Evolutionary conservation across 2,113 vertebrate genomes (phyloP).

Genomic region (Tringa solitaria): DNA sequence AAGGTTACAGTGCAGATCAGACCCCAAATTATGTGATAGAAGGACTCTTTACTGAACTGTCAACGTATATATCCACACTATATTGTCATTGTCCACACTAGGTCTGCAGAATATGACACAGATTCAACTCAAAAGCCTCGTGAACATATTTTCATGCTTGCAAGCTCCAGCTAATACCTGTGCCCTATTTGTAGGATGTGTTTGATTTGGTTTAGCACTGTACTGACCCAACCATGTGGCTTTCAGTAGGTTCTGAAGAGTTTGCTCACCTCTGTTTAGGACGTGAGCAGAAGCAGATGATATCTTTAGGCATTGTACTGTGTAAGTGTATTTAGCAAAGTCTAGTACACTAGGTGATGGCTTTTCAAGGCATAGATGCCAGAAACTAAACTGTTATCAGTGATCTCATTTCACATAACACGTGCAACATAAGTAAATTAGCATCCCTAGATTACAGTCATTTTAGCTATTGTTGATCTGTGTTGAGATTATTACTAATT

Average conservation of each 20-base stretch:
- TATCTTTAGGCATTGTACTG: neutral
- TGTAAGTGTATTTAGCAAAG: neutral
- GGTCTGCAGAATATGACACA: neutral
- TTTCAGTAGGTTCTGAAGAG: neutral
- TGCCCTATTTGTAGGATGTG: neutral
- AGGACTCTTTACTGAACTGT: neutral
- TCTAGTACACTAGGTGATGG: neutral
- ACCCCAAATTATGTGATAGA: neutral
- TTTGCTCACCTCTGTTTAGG: neutral
- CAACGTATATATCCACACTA: accelerated
- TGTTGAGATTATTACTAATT: neutral
- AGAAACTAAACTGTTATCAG: neutral
- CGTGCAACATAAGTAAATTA: neutral
- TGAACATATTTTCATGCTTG: neutral
- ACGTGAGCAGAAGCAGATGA: neutral
- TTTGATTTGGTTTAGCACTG: neutral
- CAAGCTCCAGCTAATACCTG: neutral
- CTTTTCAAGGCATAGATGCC: neutral
- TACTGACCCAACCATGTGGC: neutral
- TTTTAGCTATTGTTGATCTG: neutral
- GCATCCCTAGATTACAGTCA: neutral
- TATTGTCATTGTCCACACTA: neutral
- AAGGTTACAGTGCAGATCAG: neutral
- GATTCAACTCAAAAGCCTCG: neutral
- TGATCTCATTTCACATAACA: neutral